Conservation (phyloP, 2,888 invertebrate genomes). For the Lysandra coridon region DNA sequence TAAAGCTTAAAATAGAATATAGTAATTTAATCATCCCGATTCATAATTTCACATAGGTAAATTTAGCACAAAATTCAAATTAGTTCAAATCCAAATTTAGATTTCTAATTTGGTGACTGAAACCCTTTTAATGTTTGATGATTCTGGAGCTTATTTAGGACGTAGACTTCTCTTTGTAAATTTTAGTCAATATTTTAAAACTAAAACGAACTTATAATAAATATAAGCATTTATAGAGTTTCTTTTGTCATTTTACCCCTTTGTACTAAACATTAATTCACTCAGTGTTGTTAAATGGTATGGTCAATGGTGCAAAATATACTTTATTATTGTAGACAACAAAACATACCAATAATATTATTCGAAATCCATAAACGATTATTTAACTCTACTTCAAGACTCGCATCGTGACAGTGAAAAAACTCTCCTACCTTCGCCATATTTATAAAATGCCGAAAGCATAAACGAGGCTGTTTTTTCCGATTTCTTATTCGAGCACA, state of each 20-base stretch:
- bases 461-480: slow-evolving; percentile 60
- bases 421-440: slow-evolving; percentile 47
- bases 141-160: neutral
- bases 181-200: neutral
- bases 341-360: no score
- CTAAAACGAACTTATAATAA: neutral
- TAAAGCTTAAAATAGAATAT: neutral
- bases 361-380: neutral
- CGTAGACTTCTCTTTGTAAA: neutral
- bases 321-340: no score
- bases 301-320: no score
- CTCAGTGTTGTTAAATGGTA: no score
- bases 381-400: neutral
- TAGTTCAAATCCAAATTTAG: neutral
- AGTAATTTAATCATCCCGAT: neutral
- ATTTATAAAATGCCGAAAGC: slow-evolving; percentile 66
- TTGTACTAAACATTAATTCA: no score
- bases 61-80: neutral
- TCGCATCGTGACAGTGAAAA: neutral
- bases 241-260: neutral
- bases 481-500: slow-evolving; percentile 54
- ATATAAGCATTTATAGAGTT: neutral
- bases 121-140: neutral
- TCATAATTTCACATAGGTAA: neutral
- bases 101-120: neutral